These are phyloP conservation scores for Vannuccia rotundouncinata DNA, from an alignment of 2,888 invertebrate species.

Conservation along the genomic window DNA sequence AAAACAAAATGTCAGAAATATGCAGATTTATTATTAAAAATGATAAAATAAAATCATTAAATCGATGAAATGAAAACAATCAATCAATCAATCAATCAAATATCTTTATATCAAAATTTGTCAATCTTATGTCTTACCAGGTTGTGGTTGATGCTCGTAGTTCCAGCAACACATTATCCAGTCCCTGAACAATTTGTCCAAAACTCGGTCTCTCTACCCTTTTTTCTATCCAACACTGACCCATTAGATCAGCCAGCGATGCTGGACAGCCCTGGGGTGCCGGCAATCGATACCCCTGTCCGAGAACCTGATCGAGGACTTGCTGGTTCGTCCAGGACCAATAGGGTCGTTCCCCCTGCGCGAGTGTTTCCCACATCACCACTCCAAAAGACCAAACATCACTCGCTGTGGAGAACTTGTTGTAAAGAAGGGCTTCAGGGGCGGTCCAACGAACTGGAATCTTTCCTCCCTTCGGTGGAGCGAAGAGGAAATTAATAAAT, in stretches of 20 bases:
- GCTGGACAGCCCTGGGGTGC: constrained; percentile 77
- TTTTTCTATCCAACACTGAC: constrained; percentile 98
- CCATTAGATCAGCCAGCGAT: constrained; percentile 91
- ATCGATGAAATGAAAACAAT: too few species aligned
- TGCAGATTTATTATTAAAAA: too few species aligned
- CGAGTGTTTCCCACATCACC: constrained; percentile 98
- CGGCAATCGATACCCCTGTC: constrained; percentile 80
- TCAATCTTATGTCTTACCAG: neutral
- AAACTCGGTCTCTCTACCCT: constrained; percentile 88
- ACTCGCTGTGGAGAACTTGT: constrained; percentile 97
- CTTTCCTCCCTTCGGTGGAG: constrained; percentile 71
- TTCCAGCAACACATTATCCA: constrained; percentile 85
- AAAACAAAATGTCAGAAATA: too few species aligned
- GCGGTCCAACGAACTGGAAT: constrained; percentile 98
- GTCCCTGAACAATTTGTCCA: constrained; percentile 81
- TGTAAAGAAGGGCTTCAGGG: constrained; percentile 93
- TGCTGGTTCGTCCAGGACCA: constrained; percentile 99
- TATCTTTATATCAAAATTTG: neutral
- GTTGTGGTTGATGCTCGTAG: constrained; percentile 57
- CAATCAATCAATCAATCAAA: too few species aligned
- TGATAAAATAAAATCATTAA: too few species aligned
- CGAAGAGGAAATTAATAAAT: neutral
- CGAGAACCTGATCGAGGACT: constrained; percentile 88
- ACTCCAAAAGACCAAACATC: constrained; percentile 99
- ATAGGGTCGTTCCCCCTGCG: constrained; percentile 95